Evolutionary conservation across 2,113 vertebrate species (phyloP).

Genomic region (Rhinopomastus cyanomelas): DNA sequence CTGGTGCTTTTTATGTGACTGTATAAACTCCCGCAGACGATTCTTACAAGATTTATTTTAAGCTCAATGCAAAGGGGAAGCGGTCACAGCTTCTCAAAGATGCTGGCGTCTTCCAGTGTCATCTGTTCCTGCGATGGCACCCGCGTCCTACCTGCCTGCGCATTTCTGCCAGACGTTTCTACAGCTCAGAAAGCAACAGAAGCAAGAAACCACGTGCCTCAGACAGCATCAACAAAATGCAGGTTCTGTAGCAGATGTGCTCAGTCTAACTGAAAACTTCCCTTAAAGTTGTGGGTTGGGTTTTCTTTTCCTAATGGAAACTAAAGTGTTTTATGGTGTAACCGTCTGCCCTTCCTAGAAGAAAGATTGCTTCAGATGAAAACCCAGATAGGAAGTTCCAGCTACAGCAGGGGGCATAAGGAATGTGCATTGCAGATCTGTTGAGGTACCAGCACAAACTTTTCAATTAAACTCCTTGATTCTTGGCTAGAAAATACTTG

Average conservation of each 20-base stretch:
- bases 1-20: neutral
- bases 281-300: neutral
- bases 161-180: neutral
- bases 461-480: neutral
- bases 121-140: neutral
- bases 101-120: neutral
- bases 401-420: neutral
- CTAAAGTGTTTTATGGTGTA: neutral
- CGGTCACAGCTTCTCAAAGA: neutral
- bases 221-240: neutral
- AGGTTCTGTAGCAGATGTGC: neutral
- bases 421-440: neutral
- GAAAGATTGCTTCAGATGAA: neutral
- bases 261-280: neutral
- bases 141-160: neutral
- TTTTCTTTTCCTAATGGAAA: neutral
- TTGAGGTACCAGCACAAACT: neutral
- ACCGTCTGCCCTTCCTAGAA: neutral
- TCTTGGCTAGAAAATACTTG: neutral
- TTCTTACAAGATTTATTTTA: no score
- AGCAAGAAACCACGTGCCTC: neutral
- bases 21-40: neutral
- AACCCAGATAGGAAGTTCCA: neutral
- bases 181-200: neutral
- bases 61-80: no score